A percentile compares a stretch with the other conserved stretches of the same genome.
Conservation (phyloP, 2,797 vertebrate genomes). For the Pipistrellus nathusii region DNA sequence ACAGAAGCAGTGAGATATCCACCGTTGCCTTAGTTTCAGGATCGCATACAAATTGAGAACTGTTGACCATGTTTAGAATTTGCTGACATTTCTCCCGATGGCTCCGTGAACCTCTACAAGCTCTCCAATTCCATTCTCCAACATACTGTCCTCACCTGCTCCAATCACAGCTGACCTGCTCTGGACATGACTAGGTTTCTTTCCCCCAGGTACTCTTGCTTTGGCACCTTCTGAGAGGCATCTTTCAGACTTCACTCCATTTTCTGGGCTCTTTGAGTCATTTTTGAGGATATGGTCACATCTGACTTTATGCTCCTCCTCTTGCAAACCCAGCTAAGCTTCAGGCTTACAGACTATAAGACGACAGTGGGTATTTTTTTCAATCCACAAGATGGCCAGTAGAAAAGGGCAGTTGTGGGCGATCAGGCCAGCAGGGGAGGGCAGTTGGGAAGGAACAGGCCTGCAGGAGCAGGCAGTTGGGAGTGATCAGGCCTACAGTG, state of each 20-base stretch:
- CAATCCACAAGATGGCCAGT: too few species aligned
- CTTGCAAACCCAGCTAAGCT: not conserved
- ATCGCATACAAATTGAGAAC: rapidly evolving
- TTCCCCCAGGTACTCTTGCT: too few species aligned
- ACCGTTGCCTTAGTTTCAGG: not conserved
- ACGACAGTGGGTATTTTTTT: not conserved
- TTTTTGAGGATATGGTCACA: too few species aligned
- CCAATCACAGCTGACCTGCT: rapidly evolving
- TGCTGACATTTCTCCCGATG: rapidly evolving
- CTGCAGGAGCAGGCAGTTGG: too few species aligned
- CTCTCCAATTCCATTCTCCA: rapidly evolving
- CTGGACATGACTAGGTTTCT: rapidly evolving
- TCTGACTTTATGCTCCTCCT: not conserved
- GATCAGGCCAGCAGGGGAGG: too few species aligned
- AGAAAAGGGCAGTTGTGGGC: too few species aligned
- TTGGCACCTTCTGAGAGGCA: not conserved
- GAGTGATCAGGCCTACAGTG: too few species aligned
- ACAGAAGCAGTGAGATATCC: rapidly evolving
- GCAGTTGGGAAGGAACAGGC: too few species aligned
- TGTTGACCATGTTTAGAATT: not conserved
- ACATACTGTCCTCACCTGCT: rapidly evolving
- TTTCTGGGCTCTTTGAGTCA: not conserved
- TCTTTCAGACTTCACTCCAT: not conserved
- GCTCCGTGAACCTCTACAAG: not conserved
- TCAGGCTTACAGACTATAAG: not conserved